phyloP scores from a whole-genome alignment of 2,113 vertebrate species.

The Prionailurus viverrinus region DNA sequence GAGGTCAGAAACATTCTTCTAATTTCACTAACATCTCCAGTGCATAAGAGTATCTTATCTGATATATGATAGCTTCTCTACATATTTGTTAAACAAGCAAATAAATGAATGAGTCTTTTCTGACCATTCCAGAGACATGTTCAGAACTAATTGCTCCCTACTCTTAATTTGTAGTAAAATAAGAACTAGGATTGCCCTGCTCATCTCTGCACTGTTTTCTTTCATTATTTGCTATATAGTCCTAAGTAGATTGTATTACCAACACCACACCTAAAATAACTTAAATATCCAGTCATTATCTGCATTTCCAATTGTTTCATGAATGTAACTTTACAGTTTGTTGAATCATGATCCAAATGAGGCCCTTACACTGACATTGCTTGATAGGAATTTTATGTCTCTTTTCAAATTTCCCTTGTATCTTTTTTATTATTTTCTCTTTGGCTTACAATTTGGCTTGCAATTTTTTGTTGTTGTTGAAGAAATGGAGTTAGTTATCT shows the following conservation, averaged over 20 bases:
- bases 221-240: background rate
- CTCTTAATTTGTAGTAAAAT: background rate
- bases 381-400: background rate
- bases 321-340: background rate
- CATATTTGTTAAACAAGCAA: background rate
- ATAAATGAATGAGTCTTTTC: background rate
- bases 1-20: background rate
- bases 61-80: background rate
- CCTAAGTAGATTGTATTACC: background rate
- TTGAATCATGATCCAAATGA: background rate
- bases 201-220: background rate
- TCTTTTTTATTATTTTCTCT: background rate
- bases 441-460: background rate
- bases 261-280: background rate
- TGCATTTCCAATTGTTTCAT: background rate
- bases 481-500: background rate
- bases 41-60: background rate
- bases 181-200: background rate
- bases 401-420: background rate
- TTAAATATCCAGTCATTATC: background rate
- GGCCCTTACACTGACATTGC: background rate
- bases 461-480: background rate
- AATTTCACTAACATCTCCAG: background rate
- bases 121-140: background rate
- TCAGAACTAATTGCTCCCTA: background rate